phyloP scores from a whole-genome alignment of 2,888 invertebrate species.

The Athrips mouffetella region DNA sequence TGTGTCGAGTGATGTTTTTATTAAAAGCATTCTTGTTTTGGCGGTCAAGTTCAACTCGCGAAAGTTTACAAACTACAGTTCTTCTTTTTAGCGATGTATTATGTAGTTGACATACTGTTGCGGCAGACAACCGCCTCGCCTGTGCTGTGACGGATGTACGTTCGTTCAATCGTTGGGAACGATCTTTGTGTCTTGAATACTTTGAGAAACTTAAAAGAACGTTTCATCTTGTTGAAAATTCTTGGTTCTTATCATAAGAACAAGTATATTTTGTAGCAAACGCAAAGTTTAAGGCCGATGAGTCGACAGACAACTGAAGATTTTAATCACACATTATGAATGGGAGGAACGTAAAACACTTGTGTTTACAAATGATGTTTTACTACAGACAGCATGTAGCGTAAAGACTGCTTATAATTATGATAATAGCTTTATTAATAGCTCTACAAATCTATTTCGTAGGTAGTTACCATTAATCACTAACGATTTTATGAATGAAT shows the following conservation, averaged over 20 bases:
- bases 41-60: slow-evolving; percentile 69
- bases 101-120: neutral
- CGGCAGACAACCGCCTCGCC: no score
- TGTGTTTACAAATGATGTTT: slow-evolving; percentile 59
- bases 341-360: slow-evolving; percentile 34
- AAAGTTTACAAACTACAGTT: slow-evolving; percentile 58
- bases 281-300: neutral
- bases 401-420: slow-evolving; percentile 76
- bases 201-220: neutral
- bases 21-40: slow-evolving; percentile 63
- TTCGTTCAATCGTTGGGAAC: neutral
- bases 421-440: slow-evolving; percentile 70
- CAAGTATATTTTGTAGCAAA: neutral
- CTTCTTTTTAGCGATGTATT: slow-evolving; percentile 22
- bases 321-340: slow-evolving; percentile 18
- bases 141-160: neutral
- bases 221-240: neutral
- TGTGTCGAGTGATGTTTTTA: slow-evolving; percentile 72
- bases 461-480: slow-evolving; percentile 72
- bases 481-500: slow-evolving; percentile 65
- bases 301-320: slow-evolving; percentile 4
- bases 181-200: neutral
- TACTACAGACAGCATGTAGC: slow-evolving; percentile 63
- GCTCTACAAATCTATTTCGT: slow-evolving; percentile 70
- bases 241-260: neutral